Base-by-base conservation (phyloP, 1,140 invertebrate genomes). In the Heliothis virescens region DNA sequence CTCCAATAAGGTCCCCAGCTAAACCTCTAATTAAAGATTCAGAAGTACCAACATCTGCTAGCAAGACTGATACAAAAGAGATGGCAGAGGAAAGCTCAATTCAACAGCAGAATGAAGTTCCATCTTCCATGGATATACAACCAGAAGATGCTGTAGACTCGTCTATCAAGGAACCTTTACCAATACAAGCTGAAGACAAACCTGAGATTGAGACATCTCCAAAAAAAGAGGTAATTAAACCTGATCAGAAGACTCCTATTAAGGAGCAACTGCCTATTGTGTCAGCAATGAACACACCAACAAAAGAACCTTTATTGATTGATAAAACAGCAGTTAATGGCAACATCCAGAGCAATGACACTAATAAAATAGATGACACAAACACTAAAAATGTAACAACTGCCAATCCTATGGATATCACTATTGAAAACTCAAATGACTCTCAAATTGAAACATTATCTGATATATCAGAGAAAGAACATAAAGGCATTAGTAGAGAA, bases 401-500 rank as follows among this genome's bases (percentile, higher is more conserved):
- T 63, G 65, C 47, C 21, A 47, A 72, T 18, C 53, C 79, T 18
- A 79, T 79, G n/a, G 81, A 85, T 29, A 82, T 82, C 63, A 81
- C 81, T 12, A 79, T 84, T 77, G 87, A 88, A 74, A 88, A 65
- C 18, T 89, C 86, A 55, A 89, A 88, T 87, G 89, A 93, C 48
- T 90, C 89, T 21, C 89, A 90, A 59, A 48, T 83, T 26, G 89
- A 90, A 71, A 82, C 80, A 57, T 18, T 63, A 9, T 76, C 85
- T 82, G 91, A 92, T 73, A n/a, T 76, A 18, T 85, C 87, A 72
- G 93, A 94, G 78, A 94, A 92, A 81, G 90, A 91, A 29, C 90
- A 91, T 41, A 94, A 91, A 79, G 92, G 89, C 76, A 94, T 93
- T 69, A 95, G 92, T 80, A 88, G 94, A 80, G 94, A 95, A 79